Evolutionary conservation across 2,888 invertebrate species (phyloP), one percentile per base, ranked within the genome.

Genomic region (Tolmerus cingulatus): DNA sequence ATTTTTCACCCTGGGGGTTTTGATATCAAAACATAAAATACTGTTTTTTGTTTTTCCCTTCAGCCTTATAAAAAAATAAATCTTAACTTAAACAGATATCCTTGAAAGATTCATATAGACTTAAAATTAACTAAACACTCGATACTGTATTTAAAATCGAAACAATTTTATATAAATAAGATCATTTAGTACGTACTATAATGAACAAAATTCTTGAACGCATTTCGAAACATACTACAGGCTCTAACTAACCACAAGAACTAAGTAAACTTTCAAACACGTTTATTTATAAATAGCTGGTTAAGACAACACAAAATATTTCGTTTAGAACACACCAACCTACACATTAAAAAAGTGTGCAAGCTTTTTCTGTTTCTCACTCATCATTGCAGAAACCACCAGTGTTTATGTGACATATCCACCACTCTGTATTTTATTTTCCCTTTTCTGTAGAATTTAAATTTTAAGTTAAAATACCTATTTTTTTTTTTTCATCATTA

Each of bases 361-460:
- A 79, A 79, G 43, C 79, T 46, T 79, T 78, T 51, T 79, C 46
- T 46, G 79, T 51, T 79, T 27, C 16, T 79, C 46, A 23, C 27
- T 79, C 55, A 79, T 79, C 66, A 66, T 66, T 66, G 12, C 66
- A 66, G 27, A 66, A 66, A 27, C 2, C 66, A 66, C 66, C 5
- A 66, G 66, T 66, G 66, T 66, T 55, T 66, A 23, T 66, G 23
- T 66, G 23, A 66, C 66, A 66, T 27, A 66, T 66, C 27, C 66
- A 66, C 66, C 2, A 27, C 2, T 27, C 27, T 66, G 27, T 51
- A 23, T 66, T 66, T 23, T 4, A 7, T 66, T 8, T 66, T 27
- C 12, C 7, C 27, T 1, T 66, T 66, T 66, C 66, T 23, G 27
- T 66, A 55, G 55, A 55, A 7, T 19, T 23, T 66, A 9, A 66